Conservation (phyloP, 2,113 vertebrate species). For the Psilopsiagon aymara region DNA sequence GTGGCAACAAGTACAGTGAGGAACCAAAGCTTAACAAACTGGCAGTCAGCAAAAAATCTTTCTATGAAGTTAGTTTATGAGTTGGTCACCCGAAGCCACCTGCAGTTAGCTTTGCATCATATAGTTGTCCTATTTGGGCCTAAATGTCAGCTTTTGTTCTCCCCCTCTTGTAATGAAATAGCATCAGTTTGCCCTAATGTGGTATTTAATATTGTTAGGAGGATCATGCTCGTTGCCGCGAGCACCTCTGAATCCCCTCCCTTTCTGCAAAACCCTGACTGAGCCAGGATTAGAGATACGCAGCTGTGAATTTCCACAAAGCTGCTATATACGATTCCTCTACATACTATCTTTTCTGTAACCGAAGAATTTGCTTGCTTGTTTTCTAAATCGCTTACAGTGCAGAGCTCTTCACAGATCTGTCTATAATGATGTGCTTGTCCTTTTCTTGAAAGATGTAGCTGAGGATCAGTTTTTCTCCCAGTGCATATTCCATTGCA, state of each 20-base stretch:
- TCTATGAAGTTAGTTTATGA: neutral
- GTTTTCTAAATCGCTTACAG: neutral
- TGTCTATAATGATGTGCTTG: neutral
- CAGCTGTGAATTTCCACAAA: neutral
- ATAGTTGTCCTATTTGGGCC: too few relatives aligned
- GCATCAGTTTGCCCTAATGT: neutral
- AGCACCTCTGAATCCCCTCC: neutral
- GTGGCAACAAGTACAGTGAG: neutral
- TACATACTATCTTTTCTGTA: neutral
- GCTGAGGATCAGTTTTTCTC: neutral
- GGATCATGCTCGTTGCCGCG: neutral
- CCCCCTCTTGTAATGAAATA: accelerated
- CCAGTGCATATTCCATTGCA: neutral
- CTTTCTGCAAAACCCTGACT: neutral
- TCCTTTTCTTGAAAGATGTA: neutral
- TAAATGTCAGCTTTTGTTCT: neutral
- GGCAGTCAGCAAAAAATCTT: neutral
- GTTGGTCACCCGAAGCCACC: neutral
- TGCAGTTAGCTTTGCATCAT: neutral
- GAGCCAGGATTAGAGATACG: neutral
- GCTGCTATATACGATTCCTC: neutral
- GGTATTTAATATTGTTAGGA: neutral
- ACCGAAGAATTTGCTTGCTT: neutral
- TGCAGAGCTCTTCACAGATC: neutral
- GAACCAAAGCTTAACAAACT: neutral